These are phyloP conservation scores for Garrulus glandarius DNA, from an alignment of 2,797 vertebrate genomes.

Conservation along the genomic window DNA sequence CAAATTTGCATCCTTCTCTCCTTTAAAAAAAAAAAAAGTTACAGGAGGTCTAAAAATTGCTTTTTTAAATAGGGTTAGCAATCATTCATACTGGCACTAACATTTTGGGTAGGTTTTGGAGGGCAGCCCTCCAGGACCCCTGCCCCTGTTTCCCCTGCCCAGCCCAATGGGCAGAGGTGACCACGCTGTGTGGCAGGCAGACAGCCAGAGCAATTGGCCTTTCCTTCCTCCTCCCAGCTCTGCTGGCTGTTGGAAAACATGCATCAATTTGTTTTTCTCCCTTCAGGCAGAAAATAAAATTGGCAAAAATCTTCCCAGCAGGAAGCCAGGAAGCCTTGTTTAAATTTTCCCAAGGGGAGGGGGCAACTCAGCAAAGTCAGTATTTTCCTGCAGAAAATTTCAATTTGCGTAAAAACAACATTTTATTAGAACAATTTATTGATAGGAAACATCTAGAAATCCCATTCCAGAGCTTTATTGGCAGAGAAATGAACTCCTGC, in stretches of 20 bases:
- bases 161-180: background rate
- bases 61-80: background rate
- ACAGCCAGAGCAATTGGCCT: constrained; percentile 26
- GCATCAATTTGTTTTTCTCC: constrained; percentile 52
- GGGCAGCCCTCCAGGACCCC: background rate
- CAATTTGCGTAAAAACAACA: background rate
- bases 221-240: constrained; percentile 7
- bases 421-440: constrained; percentile 54
- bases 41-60: background rate
- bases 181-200: background rate
- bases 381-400: constrained; percentile 59
- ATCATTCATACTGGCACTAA: background rate
- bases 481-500: background rate
- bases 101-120: background rate
- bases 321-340: constrained; percentile 36
- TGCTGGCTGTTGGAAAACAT: constrained; percentile 39
- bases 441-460: constrained; percentile 31
- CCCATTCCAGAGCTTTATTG: background rate
- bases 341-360: constrained; percentile 43
- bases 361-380: background rate
- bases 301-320: constrained; percentile 39
- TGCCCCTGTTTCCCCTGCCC: background rate
- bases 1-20: background rate
- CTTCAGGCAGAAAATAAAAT: constrained; percentile 62
- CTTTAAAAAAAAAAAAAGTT: background rate